Base-by-base conservation (phyloP, 2,888 invertebrate species). In the Stomorhina lunata region DNA sequence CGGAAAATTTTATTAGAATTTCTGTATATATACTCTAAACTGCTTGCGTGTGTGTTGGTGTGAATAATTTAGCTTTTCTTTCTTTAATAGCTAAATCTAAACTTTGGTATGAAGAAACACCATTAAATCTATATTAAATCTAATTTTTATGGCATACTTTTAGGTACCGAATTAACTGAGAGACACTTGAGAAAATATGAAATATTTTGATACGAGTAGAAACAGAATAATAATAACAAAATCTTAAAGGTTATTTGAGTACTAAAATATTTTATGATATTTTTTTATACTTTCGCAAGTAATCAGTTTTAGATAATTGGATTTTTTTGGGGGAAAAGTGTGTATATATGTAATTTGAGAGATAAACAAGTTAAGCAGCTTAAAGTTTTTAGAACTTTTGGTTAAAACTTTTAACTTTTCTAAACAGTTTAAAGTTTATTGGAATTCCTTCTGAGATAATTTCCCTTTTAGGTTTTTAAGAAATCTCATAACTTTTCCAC, bases 121-220 rank as follows among this genome's bases (percentile, higher is more conserved):
- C n/a, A 45, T 57, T 76, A 37, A 76, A 76, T 66, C 66, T 48
- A 15, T 34, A 37, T 76, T 66, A 34, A 59, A 76, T 48, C 27
- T 45, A 17, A 37, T 34, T 76, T 59, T 66, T 27, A 66, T 55
- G 50, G 12, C 25, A 57, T 27, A 37, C 43, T 63, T 63, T 43
- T 43, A 25, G n/a, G 6, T 34, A 40, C 17, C 43, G 5, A 25
- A 6, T 25, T 37, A 63, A 63, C 3, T 10, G 20, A 48, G 29
- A 29, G 5, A n/a, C 32, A 71, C 10, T 57, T 45, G 59, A 48
- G 22, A 45, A 43, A 17, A 29, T 15, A 4, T 15, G 7, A 68
- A 48, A 12, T 6, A 40, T n/a, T n/a, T n/a, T 9, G 12, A 48
- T 6, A 1, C 17, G 29, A 25, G 10, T 22, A 17, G 34, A 37